Evolutionary conservation across 2,888 invertebrate genomes (phyloP), one percentile per base, ranked within the genome.

Genomic region (Tortrix viridana): DNA sequence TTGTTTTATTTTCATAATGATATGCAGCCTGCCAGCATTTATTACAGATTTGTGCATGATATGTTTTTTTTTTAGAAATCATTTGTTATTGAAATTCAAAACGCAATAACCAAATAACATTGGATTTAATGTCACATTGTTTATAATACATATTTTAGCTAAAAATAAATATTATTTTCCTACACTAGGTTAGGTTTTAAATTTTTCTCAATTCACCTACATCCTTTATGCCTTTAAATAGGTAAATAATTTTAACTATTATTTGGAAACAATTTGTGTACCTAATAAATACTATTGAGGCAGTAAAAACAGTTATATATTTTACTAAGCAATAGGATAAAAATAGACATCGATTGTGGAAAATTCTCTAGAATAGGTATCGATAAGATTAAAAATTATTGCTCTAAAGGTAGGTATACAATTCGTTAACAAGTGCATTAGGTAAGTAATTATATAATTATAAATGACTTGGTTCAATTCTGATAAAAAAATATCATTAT

Each of bases 341-440:
- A 88, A 86, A 88, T 88, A 88, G 84, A 87, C 85, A 88, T 82
- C 80, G 78, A 87, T 74, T 79, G 77, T 72, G 71, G 71, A 71
- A 66, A 62, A 74, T 84, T 82, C 71, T 71, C 81, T 84, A 85
- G 80, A 82, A 77, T 62, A 62, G 56, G 62, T 80, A 81, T 78
- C 76, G 70, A 69, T 70, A 67, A 73, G 74, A 79, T 82, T 81
- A 76, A 58, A 61, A 83, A 82, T 88, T 89, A 89, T 89, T 88
- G 88, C 87, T 88, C 80, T 85, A 87, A 82, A 81, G 76, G 81
- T 84, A 81, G 76, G 81, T 84, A 84, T 86, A 87, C 82, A 78
- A 75, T 80, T 76, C 71, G 74, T 81, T 80, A 86, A 86, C 85
- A 83, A 84, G 82, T 85, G 77, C 75, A 77, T 76, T 76, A 76